A percentile compares a stretch with the other conserved stretches of the same genome.
Evolutionary conservation across 2,113 vertebrate species (phyloP).

Genomic region (Tetraodon nigroviridis): DNA sequence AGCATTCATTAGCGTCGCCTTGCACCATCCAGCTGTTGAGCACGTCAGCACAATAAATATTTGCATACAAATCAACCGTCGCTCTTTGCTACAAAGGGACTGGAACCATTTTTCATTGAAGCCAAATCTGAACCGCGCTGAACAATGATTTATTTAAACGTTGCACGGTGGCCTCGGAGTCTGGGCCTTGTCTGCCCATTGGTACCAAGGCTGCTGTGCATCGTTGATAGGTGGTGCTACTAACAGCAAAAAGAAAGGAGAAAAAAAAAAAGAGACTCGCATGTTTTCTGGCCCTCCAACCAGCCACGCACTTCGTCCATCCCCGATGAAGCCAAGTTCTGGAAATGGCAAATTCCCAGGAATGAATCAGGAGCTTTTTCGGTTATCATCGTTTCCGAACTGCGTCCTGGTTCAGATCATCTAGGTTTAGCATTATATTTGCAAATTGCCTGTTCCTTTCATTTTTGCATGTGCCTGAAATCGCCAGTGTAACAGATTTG

Average conservation of each 20-base stretch:
- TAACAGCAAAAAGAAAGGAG: constrained; percentile 22
- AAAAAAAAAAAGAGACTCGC: constrained; percentile 33
- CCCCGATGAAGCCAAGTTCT: constrained; percentile 15
- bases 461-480: constrained; percentile 31
- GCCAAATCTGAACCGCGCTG: background rate
- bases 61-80: constrained; percentile 3
- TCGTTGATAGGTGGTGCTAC: constrained; percentile 47
- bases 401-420: background rate
- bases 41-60: constrained; percentile 41
- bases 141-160: constrained; percentile 13
- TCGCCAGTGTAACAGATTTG: constrained; percentile 27
- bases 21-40: constrained; percentile 54
- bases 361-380: background rate
- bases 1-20: constrained; percentile 52
- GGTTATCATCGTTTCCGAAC: background rate
- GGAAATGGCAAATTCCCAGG: background rate
- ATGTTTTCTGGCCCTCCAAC: constrained; percentile 31
- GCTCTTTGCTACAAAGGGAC: background rate
- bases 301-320: constrained; percentile 49
- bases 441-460: constrained; percentile 24
- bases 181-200: constrained; percentile 50
- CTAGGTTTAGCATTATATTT: constrained; percentile 12
- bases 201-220: constrained; percentile 36
- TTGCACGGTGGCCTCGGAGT: constrained; percentile 27
- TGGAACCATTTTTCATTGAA: background rate